Evolutionary conservation across 2,888 invertebrate species (phyloP), one percentile per base, ranked within the genome.

Genomic region (Creontiades dilutus): DNA sequence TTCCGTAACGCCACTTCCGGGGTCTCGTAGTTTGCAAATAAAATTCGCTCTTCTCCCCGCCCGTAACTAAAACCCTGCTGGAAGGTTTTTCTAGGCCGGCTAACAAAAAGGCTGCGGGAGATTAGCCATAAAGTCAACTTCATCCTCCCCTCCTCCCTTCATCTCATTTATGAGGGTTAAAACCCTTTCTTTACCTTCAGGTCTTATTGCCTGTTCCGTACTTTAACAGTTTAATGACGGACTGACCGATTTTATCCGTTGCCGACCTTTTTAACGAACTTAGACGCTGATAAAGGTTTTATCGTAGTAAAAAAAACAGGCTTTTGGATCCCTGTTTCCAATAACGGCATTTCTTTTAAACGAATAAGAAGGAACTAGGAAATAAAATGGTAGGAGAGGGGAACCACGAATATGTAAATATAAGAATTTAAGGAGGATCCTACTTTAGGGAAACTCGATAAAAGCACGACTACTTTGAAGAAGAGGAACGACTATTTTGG

Each of bases 401-500:
- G n/a, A n/a, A n/a, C n/a, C n/a, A n/a, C n/a, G n/a, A n/a, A n/a
- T n/a, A n/a, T n/a, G n/a, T n/a, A n/a, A n/a, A n/a, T n/a, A n/a
- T n/a, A n/a, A 55, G 14, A n/a, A n/a, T n/a, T n/a, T n/a, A n/a
- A n/a, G 68, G 68, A n/a, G 68, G 16, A 68, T 68, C 76, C 76
- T 23, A 76, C 5, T 76, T 76, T 76, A 27, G 76, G 76, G 37
- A 76, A 76, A 76, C 76, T 76, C 76, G 76, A 19, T 76, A 76
- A 23, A 76, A 76, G 27, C 76, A 12, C 76, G 16, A 23, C 76
- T 76, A 76, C 76, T 76, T 76, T 76, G 76, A 16, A 16, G 76
- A 76, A 76, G 76, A 76, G 27, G 27, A 27, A 23, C 76, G 76
- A 76, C 76, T 76, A 76, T 76, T 76, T 76, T 76, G 76, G 76